Percentiles rank a stretch among this genome's conserved stretches.
phyloP scores from a whole-genome alignment of 2,113 vertebrate genomes.

The Centropus bengalensis region DNA sequence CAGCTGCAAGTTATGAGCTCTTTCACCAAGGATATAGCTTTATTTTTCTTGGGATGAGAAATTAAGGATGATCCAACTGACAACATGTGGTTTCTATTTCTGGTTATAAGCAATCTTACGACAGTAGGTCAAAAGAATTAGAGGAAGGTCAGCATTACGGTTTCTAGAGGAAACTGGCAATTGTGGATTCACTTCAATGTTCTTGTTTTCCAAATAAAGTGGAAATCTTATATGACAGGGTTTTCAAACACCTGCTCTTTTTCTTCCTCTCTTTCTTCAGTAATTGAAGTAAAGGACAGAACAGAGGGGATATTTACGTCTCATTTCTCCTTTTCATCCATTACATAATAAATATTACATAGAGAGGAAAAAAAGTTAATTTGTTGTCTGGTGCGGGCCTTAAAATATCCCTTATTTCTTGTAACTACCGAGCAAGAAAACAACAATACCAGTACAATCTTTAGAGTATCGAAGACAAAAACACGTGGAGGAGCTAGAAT shows the following conservation, averaged over 20 bases:
- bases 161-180: slow-evolving; percentile 36
- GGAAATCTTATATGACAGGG: not conserved
- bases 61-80: slow-evolving; percentile 36
- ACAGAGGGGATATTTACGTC: not conserved
- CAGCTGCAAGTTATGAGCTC: not conserved
- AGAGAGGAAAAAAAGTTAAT: not conserved
- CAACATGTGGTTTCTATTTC: slow-evolving; percentile 57
- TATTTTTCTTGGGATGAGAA: slow-evolving; percentile 29
- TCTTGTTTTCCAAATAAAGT: slow-evolving; percentile 25
- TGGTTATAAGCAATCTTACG: slow-evolving; percentile 36
- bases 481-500: not conserved
- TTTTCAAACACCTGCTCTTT: not conserved
- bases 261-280: not conserved
- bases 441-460: not conserved
- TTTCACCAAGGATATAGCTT: not conserved
- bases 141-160: slow-evolving; percentile 24
- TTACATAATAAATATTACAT: not conserved
- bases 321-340: not conserved
- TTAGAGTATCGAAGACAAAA: not conserved
- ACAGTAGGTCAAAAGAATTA: slow-evolving; percentile 57
- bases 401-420: not conserved
- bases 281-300: not conserved
- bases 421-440: not conserved
- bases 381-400: not conserved
- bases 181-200: not conserved